A percentile compares a stretch with the other conserved stretches of the same genome.
Conservation (phyloP, 2,888 invertebrate species). For the Axea sp. region DNA sequence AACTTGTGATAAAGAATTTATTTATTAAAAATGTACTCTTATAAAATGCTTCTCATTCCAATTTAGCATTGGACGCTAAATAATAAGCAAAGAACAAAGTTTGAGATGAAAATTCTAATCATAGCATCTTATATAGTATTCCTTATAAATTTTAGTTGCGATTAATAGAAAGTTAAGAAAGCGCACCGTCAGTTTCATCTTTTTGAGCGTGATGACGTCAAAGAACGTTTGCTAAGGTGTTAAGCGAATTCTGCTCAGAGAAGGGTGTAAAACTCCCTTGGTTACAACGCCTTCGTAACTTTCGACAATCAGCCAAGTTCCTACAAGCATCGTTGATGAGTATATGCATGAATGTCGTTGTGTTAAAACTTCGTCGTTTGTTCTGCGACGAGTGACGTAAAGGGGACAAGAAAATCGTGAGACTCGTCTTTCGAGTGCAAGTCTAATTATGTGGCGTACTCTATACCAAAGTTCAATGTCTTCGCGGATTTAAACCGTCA, state of each 20-base stretch:
- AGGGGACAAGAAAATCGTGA: slow-evolving; percentile 18
- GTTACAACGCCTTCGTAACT: slow-evolving; percentile 48
- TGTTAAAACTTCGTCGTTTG: slow-evolving; percentile 66
- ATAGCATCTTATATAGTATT: slow-evolving; percentile 9
- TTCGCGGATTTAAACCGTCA: too few species aligned
- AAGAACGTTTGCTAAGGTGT: slow-evolving; percentile 49
- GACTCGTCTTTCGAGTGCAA: slow-evolving; percentile 43
- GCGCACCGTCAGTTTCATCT: slow-evolving; percentile 2
- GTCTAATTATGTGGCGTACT: slow-evolving; percentile 64
- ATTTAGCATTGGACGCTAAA: too few species aligned
- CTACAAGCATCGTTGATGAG: slow-evolving; percentile 47
- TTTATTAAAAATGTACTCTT: too few species aligned
- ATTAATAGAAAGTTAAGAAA: slow-evolving; percentile 29
- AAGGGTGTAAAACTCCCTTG: slow-evolving; percentile 41
- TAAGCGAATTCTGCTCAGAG: slow-evolving; percentile 49
- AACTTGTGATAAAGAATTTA: too few species aligned
- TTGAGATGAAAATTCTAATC: too few species aligned
- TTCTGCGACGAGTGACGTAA: slow-evolving; percentile 46
- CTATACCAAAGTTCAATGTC: slow-evolving; percentile 48
- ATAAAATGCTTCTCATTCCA: too few species aligned
- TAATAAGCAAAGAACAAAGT: too few species aligned
- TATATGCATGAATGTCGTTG: slow-evolving; percentile 50
- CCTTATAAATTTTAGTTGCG: slow-evolving; percentile 1
- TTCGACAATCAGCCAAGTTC: slow-evolving; percentile 55
- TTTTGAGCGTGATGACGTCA: too few species aligned